A percentile compares a stretch with the other conserved stretches of the same genome.
These are phyloP conservation scores for Coracopsis vasa DNA, from an alignment of 2,113 vertebrate genomes.

Conservation along the genomic window DNA sequence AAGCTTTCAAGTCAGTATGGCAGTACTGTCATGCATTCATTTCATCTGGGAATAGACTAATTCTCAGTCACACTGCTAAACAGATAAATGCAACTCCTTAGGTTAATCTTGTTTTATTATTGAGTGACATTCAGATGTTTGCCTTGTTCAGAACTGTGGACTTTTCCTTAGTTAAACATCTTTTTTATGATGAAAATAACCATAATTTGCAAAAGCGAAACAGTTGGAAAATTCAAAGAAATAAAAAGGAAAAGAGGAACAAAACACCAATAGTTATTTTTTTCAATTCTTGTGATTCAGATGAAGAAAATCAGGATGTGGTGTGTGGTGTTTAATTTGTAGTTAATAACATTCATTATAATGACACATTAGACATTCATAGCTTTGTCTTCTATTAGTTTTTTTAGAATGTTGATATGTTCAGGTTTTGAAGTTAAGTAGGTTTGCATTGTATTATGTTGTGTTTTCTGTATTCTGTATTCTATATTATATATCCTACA, in stretches of 20 bases:
- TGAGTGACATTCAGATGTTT: conserved; percentile 6
- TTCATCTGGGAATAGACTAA: neutral
- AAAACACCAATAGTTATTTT: neutral
- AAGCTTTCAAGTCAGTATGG: neutral
- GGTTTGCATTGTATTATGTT: neutral
- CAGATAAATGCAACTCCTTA: conserved; percentile 4
- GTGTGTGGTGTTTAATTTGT: neutral
- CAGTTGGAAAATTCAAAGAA: neutral
- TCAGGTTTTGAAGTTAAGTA: neutral
- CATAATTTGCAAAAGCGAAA: neutral
- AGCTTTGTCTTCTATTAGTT: neutral
- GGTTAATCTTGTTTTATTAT: conserved; percentile 28
- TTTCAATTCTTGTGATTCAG: neutral
- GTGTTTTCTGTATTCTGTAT: neutral
- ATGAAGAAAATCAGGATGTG: neutral
- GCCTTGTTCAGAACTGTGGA: neutral
- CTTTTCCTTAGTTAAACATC: neutral
- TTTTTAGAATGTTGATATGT: neutral
- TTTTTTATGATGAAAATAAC: neutral
- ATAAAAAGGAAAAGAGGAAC: neutral
- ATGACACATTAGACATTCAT: neutral
- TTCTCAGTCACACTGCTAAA: conserved; percentile 23
- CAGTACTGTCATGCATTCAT: neutral
- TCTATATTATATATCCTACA: neutral
- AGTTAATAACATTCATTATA: neutral